phyloP scores from a whole-genome alignment of 2,888 invertebrate genomes.

The Spisula solida region DNA sequence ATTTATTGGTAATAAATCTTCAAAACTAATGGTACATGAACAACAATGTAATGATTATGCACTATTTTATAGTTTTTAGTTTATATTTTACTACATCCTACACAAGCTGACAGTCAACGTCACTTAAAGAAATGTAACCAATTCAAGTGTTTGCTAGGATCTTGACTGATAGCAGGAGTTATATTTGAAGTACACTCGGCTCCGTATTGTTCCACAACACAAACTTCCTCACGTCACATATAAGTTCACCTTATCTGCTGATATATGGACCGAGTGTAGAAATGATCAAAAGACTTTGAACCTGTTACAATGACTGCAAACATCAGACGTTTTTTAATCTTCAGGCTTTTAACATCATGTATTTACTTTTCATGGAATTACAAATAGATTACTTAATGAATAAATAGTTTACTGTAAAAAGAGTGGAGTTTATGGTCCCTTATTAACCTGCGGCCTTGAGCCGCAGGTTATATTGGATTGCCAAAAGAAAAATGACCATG shows the following conservation, averaged over 20 bases:
- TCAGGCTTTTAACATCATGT: not conserved
- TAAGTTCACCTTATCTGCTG: not conserved
- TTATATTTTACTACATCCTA: too few species aligned
- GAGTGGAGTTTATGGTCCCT: too few species aligned
- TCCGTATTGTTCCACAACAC: not conserved
- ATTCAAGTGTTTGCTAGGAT: constrained; percentile 1
- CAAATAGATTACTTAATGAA: not conserved
- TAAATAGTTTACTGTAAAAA: not conserved
- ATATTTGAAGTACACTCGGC: constrained; percentile 3
- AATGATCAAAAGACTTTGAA: constrained; percentile 14
- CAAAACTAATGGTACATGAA: too few species aligned
- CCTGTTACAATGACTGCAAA: not conserved
- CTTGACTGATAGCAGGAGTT: constrained; percentile 10
- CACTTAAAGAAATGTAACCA: constrained; percentile 1
- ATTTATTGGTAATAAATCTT: too few species aligned
- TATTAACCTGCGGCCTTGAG: too few species aligned
- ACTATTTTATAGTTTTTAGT: too few species aligned
- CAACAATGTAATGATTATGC: too few species aligned
- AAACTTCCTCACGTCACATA: not conserved
- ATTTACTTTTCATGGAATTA: not conserved
- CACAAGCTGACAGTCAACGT: not conserved
- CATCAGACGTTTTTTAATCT: not conserved
- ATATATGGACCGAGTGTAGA: constrained; percentile 8
- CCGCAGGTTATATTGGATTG: too few species aligned
- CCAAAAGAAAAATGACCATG: too few species aligned